Conservation (phyloP, 1,140 invertebrate genomes). For the Drosophila tani region DNA sequence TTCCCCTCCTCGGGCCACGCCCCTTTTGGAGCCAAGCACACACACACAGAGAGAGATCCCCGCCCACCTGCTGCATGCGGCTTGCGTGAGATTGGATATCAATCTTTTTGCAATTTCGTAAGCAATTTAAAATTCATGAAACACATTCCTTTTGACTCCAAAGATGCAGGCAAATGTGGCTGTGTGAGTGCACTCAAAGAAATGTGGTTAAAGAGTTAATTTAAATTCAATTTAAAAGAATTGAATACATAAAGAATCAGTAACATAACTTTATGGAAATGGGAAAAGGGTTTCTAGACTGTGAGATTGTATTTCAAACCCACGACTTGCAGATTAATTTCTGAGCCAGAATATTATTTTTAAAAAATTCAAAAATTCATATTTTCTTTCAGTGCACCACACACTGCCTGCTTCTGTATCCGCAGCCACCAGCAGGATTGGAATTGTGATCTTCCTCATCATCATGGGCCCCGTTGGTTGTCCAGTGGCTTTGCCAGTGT, state of each 20-base stretch:
- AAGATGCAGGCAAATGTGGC: slow-evolving; percentile 79
- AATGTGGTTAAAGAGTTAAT: not conserved
- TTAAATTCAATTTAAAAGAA: not conserved
- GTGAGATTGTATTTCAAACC: no score
- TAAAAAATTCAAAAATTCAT: accelerated
- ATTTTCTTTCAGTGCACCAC: slow-evolving; percentile 25
- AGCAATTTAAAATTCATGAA: slow-evolving; percentile 84
- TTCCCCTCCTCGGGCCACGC: slow-evolving; percentile 16
- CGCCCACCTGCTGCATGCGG: slow-evolving; percentile 71
- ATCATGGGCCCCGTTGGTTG: slow-evolving; percentile 21
- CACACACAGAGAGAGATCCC: slow-evolving; percentile 6
- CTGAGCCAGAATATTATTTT: not conserved
- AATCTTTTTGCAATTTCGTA: slow-evolving; percentile 84
- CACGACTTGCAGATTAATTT: not conserved
- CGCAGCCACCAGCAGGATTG: slow-evolving; percentile 31
- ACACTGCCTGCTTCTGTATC: slow-evolving; percentile 14
- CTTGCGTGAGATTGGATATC: slow-evolving; percentile 84
- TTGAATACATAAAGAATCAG: not conserved
- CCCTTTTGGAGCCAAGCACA: slow-evolving; percentile 5
- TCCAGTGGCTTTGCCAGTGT: slow-evolving; percentile 19
- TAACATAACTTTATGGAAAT: no score
- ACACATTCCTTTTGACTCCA: slow-evolving; percentile 83
- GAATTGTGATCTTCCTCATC: slow-evolving; percentile 48
- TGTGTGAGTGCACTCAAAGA: slow-evolving; percentile 9
- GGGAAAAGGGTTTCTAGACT: no score